phyloP scores from a whole-genome alignment of 2,888 invertebrate species.

The Limnephilus rhombicus region DNA sequence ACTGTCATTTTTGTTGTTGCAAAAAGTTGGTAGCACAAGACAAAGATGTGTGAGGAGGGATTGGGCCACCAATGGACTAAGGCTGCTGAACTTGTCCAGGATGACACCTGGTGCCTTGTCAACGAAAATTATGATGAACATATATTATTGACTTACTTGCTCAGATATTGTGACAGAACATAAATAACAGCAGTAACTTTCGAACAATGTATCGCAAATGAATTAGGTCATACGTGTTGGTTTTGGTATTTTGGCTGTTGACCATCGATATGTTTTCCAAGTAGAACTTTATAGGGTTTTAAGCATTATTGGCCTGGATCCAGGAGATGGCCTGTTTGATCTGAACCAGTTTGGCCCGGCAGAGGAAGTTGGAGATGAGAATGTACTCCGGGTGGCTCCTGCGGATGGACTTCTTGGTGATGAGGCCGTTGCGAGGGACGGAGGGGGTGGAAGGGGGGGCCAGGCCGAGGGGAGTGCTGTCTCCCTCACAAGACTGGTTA shows the following conservation, averaged over 20 bases:
- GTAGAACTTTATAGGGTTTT: not conserved
- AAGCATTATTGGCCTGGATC: constrained; percentile 74
- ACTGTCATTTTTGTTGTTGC: no score
- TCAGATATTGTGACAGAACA: not conserved
- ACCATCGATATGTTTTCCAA: not conserved
- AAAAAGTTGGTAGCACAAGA: no score
- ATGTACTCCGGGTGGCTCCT: constrained; percentile 85
- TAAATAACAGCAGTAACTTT: not conserved
- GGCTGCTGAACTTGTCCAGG: no score
- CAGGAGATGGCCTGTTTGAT: constrained; percentile 81
- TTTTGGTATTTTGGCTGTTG: not conserved
- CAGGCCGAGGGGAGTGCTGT: not conserved
- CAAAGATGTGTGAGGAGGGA: no score
- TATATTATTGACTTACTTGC: not conserved
- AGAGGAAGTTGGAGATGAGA: constrained; percentile 83
- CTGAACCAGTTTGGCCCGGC: constrained; percentile 79
- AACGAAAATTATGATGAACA: no score
- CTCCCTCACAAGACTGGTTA: constrained; percentile 29
- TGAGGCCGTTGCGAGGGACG: constrained; percentile 56
- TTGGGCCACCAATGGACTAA: no score
- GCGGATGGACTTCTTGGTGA: constrained; percentile 71
- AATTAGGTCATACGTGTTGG: not conserved
- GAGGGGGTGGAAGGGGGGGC: not conserved
- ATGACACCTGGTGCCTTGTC: no score
- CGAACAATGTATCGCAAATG: not conserved